Percentiles rank a stretch among this genome's conserved stretches.
Evolutionary conservation across 2,888 invertebrate species (phyloP).

Genomic region (Sipha maydis): DNA sequence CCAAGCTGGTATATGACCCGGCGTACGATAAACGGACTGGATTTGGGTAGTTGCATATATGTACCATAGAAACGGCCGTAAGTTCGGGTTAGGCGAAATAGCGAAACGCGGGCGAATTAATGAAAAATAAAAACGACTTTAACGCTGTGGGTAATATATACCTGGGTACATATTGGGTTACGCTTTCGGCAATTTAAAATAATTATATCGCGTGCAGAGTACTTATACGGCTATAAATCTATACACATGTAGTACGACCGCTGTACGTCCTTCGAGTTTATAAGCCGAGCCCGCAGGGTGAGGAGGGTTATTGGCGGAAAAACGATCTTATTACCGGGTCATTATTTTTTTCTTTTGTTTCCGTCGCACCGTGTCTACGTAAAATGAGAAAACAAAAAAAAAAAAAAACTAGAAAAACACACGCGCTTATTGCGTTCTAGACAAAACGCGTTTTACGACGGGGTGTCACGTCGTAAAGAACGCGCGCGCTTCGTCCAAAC

Average conservation of each 20-base stretch:
- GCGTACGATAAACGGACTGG: background rate
- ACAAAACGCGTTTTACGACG: background rate
- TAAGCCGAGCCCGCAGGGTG: background rate
- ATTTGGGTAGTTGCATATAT: background rate
- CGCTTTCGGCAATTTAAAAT: background rate
- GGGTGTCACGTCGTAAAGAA: background rate
- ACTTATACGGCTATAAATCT: background rate
- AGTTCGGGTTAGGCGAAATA: background rate
- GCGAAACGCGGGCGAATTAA: background rate
- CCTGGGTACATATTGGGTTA: background rate
- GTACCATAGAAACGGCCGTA: background rate
- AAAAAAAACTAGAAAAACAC: background rate
- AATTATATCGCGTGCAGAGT: background rate
- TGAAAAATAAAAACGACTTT: conserved; percentile 12
- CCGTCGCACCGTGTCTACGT: background rate
- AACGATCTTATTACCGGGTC: background rate
- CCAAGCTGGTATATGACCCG: background rate
- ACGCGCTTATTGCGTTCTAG: background rate
- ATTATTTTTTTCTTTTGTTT: background rate
- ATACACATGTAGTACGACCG: background rate
- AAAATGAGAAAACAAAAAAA: background rate
- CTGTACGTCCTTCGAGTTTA: background rate
- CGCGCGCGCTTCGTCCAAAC: background rate
- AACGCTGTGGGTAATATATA: background rate
- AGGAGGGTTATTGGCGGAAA: background rate